Evolutionary conservation across 2,113 vertebrate species (phyloP).

Genomic region (Callopanchax toddi): DNA sequence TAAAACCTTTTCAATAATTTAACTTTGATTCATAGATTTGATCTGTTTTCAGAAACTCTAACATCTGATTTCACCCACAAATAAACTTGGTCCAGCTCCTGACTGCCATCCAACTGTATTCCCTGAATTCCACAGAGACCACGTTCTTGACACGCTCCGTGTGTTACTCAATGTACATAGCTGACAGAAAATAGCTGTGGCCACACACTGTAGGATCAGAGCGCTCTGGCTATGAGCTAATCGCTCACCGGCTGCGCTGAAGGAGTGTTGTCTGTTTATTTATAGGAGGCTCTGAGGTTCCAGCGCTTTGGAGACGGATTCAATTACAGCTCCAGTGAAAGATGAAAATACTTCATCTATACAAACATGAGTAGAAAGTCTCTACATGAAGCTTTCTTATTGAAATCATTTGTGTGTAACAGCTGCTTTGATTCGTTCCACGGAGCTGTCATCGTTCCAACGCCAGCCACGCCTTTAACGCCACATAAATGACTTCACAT

Average conservation of each 20-base stretch:
- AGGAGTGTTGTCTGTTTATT: constrained; percentile 75
- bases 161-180: constrained; percentile 58
- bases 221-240: constrained; percentile 72
- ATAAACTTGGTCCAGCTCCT: constrained; percentile 6
- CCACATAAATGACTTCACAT: no score
- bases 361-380: constrained; percentile 44
- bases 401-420: neutral
- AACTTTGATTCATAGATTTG: no score
- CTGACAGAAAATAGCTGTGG: constrained; percentile 72
- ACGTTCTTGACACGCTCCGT: constrained; percentile 55
- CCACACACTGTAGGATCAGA: constrained; percentile 70
- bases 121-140: constrained; percentile 52
- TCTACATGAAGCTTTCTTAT: constrained; percentile 23
- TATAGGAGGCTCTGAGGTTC: constrained; percentile 77
- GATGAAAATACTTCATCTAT: constrained; percentile 64
- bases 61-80: neutral
- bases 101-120: constrained; percentile 27
- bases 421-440: no score
- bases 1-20: no score
- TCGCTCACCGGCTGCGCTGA: constrained; percentile 76
- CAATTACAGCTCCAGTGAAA: constrained; percentile 72
- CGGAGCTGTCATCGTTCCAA: no score
- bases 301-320: constrained; percentile 68
- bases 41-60: neutral
- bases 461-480: no score